phyloP scores from a whole-genome alignment of 2,888 invertebrate species.

The Diaphora mendica region DNA sequence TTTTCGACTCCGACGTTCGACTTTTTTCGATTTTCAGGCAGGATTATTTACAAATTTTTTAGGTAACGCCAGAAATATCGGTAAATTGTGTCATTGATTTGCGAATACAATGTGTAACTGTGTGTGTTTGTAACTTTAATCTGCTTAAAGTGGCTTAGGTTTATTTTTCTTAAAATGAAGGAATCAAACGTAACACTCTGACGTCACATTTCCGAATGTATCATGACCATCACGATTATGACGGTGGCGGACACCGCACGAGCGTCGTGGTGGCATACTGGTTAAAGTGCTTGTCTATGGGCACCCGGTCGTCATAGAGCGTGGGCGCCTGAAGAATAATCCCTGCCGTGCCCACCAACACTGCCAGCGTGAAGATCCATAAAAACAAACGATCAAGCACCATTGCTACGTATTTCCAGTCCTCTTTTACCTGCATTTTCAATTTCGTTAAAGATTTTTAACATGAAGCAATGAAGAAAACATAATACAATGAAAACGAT shows the following conservation, averaged over 20 bases:
- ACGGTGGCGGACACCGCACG: slow-evolving; percentile 91
- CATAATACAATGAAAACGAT: background rate
- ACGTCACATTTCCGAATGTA: slow-evolving; percentile 30
- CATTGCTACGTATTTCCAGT: slow-evolving; percentile 99
- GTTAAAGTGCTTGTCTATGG: slow-evolving; percentile 95
- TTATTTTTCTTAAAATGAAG: background rate
- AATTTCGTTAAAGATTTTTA: background rate
- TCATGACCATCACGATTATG: slow-evolving; percentile 63
- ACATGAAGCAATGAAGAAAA: no score
- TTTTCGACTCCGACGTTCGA: no score
- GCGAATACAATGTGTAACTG: no score
- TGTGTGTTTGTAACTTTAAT: background rate
- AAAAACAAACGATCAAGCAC: slow-evolving; percentile 98
- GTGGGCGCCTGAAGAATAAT: slow-evolving; percentile 98
- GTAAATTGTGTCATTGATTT: no score
- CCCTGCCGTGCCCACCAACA: slow-evolving; percentile 96
- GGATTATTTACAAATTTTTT: no score
- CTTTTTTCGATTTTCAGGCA: no score
- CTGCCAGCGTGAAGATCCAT: slow-evolving; percentile 98
- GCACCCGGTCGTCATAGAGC: slow-evolving; percentile 95
- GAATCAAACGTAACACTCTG: slow-evolving; percentile 12
- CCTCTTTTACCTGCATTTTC: slow-evolving; percentile 93
- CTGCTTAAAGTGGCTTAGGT: background rate
- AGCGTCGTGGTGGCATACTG: slow-evolving; percentile 93
- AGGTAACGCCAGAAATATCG: no score